Base-by-base conservation (phyloP, 2,113 vertebrate genomes). In the Osmerus mordax region DNA sequence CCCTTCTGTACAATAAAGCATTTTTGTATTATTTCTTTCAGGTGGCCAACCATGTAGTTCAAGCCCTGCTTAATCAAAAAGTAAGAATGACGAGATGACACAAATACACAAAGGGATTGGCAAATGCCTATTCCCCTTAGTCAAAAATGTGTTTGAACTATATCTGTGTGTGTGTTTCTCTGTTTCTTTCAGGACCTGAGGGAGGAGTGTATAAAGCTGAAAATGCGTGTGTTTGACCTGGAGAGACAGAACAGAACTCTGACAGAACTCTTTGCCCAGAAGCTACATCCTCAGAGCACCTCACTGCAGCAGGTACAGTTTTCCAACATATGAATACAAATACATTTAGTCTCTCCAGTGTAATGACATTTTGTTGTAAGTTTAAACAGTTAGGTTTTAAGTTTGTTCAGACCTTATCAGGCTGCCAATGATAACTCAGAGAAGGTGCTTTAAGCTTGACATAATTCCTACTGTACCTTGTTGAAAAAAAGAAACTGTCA, bases 31-130 rank as follows among this genome's bases (percentile, higher is more conserved):
- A 23, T 59, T 23, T 65, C 28, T 65, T 56, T 61, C 56, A 94
- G 93, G 93, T 94, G n/a, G 93, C 93, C 78, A 94, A 94, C 82
- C 93, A 94, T 0, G 93, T 94, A 83, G 93, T 94, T 4, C 93
- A 94, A 79, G 93, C 93, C 0, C 87, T 94, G 29, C 88, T 94
- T 67, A 94, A 93, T 79, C 93, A 94, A 71, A 94, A 94, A 91
- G 93, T 94, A 73, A 81, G 89, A 32, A 67, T 29, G 58, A 14
- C n/a, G 59, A 47, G 41, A 47, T 47, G 41, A 47, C 41, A 47
- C 7, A 41, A 41, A 41, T 41, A 9, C 36, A 41, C 36, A 47
- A 47, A 47, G 9, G 8, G 9, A 47, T 12, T 47, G 41, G 41
- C 32, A 36, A 36, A 36, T 47, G 41, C 41, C 9, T 47, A 12